Base-by-base conservation (phyloP, 2,113 vertebrate genomes). In the Raja brachyura region DNA sequence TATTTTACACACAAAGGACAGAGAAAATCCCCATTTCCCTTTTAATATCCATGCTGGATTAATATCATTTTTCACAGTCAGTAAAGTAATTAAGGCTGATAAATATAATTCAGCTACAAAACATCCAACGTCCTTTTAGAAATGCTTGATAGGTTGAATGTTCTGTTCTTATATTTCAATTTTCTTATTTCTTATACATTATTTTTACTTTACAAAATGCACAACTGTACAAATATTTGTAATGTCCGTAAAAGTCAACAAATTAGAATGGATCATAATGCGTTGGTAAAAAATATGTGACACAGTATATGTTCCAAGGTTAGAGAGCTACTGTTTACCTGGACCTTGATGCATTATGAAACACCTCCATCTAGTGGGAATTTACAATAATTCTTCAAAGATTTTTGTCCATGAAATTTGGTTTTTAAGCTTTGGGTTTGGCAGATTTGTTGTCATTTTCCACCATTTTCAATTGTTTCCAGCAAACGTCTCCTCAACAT, bases 361-460 rank as follows among this genome's bases (percentile, higher is more conserved):
- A 95, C 95, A 95, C 93, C 94, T 96, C 97, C 97, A 97, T 95
- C 97, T 97, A 94, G 94, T 94, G 96, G 96, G 93, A 90, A 77
- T 11, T 10, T 3, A 93, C 68, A 74, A 75, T 20, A 85, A 92
- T 28, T 73, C 66, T 73, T 92, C 66, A 54, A 68, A 92, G 22
- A 73, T 25, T 92, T 83, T 73, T 92, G 90, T 68, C 66, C 18
- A 59, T 63, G 28, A 66, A 88, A 88, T 88, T 77, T 75, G 16
- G 59, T 56, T 11, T 63, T 61, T 31, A 88, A 88, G 14, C n/a
- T 88, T 88, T 11, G n/a, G 83, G 59, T 63, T 63, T 88, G 59
- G 28, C 83, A n/a, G 59, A 88, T 31, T 88, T 25, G 5, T 88
- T 63, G 5, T 31, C 59, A 56, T 66, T 28, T 25, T 88, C 56